phyloP scores from a whole-genome alignment of 1,140 invertebrate species.

The Lutraria rhynchaena region DNA sequence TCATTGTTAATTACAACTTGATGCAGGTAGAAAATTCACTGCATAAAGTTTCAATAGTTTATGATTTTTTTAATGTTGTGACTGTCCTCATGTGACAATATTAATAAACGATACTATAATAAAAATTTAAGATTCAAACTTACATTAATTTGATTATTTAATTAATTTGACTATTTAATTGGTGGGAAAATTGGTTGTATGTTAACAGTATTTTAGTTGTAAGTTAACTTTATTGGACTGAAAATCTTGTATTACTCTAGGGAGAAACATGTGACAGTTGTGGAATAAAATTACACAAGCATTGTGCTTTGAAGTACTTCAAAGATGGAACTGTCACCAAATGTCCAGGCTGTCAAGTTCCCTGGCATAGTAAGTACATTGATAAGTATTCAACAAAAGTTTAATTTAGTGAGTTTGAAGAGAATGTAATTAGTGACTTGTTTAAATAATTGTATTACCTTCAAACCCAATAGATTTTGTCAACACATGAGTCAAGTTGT shows the following conservation, averaged over 20 bases:
- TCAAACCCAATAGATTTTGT: no score
- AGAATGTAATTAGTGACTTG: no score
- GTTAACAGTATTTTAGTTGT: neutral
- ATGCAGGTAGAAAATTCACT: neutral
- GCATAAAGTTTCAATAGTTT: neutral
- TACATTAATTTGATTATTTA: neutral
- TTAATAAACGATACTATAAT: neutral
- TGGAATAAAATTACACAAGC: conserved; percentile 71
- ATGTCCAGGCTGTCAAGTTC: conserved; percentile 70
- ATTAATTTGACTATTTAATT: neutral
- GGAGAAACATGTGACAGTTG: conserved; percentile 73
- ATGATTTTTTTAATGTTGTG: neutral
- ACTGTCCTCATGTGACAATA: neutral
- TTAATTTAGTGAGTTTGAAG: no score
- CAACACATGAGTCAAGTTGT: no score
- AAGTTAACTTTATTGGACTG: no score
- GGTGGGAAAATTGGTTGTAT: neutral
- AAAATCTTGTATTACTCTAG: conserved; percentile 61
- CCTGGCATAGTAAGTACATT: conserved; percentile 58
- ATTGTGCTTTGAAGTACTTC: conserved; percentile 75
- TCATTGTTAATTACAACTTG: neutral
- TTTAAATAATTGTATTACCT: no score
- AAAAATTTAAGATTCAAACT: neutral
- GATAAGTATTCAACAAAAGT: no score
- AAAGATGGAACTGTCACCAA: conserved; percentile 49